A percentile compares a stretch with the other conserved stretches of the same genome.
These are phyloP conservation scores for Alaudala cheleensis DNA, from an alignment of 2,113 vertebrate species.

Conservation along the genomic window DNA sequence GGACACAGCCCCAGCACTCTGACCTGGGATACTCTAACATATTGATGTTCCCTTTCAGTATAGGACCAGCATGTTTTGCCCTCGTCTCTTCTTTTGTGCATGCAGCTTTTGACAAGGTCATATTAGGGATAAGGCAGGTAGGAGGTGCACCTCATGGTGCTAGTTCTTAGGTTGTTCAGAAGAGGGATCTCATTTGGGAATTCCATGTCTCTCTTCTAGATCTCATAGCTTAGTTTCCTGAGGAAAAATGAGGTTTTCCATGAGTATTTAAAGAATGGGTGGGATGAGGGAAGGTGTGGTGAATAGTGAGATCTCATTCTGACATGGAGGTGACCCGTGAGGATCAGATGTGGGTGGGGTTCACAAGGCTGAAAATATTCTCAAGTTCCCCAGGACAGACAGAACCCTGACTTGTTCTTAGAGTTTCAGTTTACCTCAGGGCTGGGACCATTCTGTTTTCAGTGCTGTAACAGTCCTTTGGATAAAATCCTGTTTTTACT, in stretches of 20 bases:
- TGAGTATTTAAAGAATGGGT: background rate
- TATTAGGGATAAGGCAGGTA: background rate
- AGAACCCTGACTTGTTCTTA: background rate
- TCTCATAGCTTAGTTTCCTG: background rate
- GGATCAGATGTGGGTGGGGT: background rate
- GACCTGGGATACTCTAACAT: background rate
- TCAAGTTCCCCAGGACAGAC: fast-evolving
- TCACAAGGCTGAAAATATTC: background rate
- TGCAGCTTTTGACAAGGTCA: background rate
- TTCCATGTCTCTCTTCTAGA: background rate
- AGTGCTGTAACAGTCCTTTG: background rate
- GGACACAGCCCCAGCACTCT: background rate
- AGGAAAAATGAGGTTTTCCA: background rate
- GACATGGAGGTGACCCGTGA: background rate
- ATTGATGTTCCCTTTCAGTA: fast-evolving
- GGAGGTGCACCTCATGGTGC: background rate
- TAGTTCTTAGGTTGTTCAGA: background rate
- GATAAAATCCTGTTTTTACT: background rate
- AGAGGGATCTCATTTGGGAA: background rate
- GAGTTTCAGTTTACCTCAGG: background rate
- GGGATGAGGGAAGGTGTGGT: background rate
- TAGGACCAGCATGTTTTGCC: background rate
- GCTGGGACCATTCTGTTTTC: background rate
- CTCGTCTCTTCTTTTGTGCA: fast-evolving
- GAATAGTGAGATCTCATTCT: background rate